These are phyloP conservation scores for Cyrtorhinus lividipennis DNA, from an alignment of 1,140 invertebrate species.

Conservation along the genomic window DNA sequence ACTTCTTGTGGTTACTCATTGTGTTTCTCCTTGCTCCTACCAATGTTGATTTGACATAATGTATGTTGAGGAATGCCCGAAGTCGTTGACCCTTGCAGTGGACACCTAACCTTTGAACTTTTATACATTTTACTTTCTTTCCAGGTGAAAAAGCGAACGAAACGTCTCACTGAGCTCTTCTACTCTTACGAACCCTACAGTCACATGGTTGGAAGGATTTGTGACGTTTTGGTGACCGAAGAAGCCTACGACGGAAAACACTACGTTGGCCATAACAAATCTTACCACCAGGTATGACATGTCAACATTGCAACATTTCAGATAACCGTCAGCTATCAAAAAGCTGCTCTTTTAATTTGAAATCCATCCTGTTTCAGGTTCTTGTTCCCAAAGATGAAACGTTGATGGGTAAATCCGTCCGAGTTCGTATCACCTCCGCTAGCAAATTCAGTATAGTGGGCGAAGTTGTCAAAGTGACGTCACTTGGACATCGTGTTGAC, in stretches of 20 bases:
- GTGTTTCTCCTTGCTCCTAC: no score
- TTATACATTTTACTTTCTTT: slow-evolving; percentile 19
- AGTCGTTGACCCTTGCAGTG: no score
- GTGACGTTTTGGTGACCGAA: slow-evolving; percentile 84
- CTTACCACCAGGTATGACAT: slow-evolving; percentile 69
- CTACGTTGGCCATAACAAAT: slow-evolving; percentile 91
- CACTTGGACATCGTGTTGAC: not conserved
- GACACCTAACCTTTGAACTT: no score
- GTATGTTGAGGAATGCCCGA: no score
- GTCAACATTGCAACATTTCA: not conserved
- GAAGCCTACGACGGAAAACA: slow-evolving; percentile 78
- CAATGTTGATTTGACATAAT: no score
- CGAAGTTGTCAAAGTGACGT: slow-evolving; percentile 27
- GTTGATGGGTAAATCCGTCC: slow-evolving; percentile 68
- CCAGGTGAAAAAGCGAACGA: slow-evolving; percentile 79
- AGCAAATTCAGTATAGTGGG: slow-evolving; percentile 81
- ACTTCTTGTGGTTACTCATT: no score
- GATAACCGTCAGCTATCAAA: slow-evolving; percentile 10
- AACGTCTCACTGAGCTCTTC: slow-evolving; percentile 77
- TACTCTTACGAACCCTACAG: slow-evolving; percentile 77
- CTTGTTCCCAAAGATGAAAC: slow-evolving; percentile 61
- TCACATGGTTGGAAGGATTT: slow-evolving; percentile 54
- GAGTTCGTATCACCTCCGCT: slow-evolving; percentile 56
- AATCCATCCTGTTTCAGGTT: slow-evolving; percentile 38
- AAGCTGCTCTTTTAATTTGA: not conserved